Conservation (phyloP, 2,888 invertebrate genomes). For the Eudasyphora cyanicolor region DNA sequence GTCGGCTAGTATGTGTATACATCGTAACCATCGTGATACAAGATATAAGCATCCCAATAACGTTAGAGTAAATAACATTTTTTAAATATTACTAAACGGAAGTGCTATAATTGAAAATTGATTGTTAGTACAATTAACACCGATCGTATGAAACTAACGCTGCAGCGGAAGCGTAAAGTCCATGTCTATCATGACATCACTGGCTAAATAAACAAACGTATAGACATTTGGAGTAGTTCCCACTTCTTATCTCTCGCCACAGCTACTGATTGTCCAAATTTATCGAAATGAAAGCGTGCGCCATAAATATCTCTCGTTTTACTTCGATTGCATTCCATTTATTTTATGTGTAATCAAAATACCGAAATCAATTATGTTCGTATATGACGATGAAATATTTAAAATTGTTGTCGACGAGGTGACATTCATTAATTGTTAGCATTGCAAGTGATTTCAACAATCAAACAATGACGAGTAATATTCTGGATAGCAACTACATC, state of each 20-base stretch:
- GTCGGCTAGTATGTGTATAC: too few relatives aligned
- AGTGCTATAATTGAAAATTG: too few relatives aligned
- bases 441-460: not conserved
- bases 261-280: not conserved
- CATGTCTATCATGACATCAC: not conserved
- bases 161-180: conserved; percentile 16
- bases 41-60: too few relatives aligned
- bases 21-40: too few relatives aligned
- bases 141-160: too few relatives aligned
- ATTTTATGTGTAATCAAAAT: not conserved
- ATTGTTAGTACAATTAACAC: too few relatives aligned
- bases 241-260: conserved; percentile 1
- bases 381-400: not conserved
- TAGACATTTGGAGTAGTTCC: not conserved
- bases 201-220: not conserved
- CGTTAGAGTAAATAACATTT: too few relatives aligned
- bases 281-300: not conserved
- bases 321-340: not conserved
- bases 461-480: not conserved
- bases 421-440: not conserved
- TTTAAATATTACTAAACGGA: too few relatives aligned
- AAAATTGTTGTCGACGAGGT: not conserved
- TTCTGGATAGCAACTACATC: not conserved
- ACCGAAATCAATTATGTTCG: not conserved
- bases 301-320: not conserved